Base-by-base conservation (phyloP, 2,888 invertebrate genomes). In the Caenorhabditis sp. region DNA sequence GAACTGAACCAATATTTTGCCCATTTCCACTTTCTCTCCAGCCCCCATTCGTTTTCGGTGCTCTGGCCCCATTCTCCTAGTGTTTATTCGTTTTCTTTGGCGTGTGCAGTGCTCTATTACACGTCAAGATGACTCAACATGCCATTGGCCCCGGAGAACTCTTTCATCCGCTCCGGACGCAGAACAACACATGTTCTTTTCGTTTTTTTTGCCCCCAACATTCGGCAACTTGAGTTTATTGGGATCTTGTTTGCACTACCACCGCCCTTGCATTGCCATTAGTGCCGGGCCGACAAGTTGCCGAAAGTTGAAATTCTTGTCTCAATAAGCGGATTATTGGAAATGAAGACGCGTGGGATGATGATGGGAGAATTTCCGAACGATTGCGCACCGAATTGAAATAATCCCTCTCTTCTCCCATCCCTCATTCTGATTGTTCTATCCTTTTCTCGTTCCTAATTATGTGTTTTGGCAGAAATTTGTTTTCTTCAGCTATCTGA, bases 291-390 rank as follows among this genome's bases (percentile, higher is more conserved):
- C 74, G 60, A 76, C 67, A 76, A 74, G 74, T 76, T 76, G 67
- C 76, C 67, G 76, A 61, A 76, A 67, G 60, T 76, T 76, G 60
- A 44, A 76, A 65, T 67, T 51, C 67, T 76, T 76, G 67, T 53
- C 58, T 67, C 67, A 67, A 60, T 76, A 76, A 76, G 76, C 76
- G 76, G 76, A 76, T 76, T 76, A 76, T 76, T 67, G 53, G 67
- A 68, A 76, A 76, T 76, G 67, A 68, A 76, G 76, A 76, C 76
- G 76, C 65, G 40, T 40, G 40, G 13, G 40, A 40, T 11, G 40
- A 40, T 32, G 4, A 65, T 58, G 65, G 50, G 55, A 61, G 60
- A 67, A 28, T 67, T 76, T 76, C 35, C 26, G 51, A 58, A 62
- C 74, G 58, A 67, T 74, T 53, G 72, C 72, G 72, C 72, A 74